Base-by-base conservation (phyloP, 2,888 invertebrate genomes). In the Dioctria rufipes region DNA sequence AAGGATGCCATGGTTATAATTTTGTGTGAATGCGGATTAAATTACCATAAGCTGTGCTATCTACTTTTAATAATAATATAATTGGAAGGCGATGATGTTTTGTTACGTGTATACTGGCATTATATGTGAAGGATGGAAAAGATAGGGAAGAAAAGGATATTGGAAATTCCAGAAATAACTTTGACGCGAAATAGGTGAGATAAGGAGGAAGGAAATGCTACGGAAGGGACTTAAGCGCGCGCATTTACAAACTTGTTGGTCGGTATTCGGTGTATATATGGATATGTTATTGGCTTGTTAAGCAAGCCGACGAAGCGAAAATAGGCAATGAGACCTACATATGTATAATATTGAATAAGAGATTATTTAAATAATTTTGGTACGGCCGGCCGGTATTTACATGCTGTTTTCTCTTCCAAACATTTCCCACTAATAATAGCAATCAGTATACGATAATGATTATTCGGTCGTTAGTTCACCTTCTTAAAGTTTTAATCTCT, bases 241-340 rank as follows among this genome's bases (percentile, higher is more conserved):
- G 84, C 83, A 84, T 83, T 84, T 83, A 81, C 78, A 77, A 80
- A 65, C 60, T 54, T 58, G 73, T 73, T 73, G 69, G 69, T 73
- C 25, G 25, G 25, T 25, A 25, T 25, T 25, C 25, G 25, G 25
- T 25, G 25, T 25, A 25, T 25, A 42, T 60, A 51, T 73, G 77
- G 25, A 25, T 60, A 43, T 60, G 63, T 77, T 77, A 61, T 60
- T 61, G 43, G 46, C 13, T 25, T 43, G 43, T 75, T 63, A 37
- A 39, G 9, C 39, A 42, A 40, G 42, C 73, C 25, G 58, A 25
- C 73, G 60, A 73, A 73, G 73, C 73, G 58, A 54, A 73, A 73
- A 25, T 25, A 73, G 73, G 40, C 25, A 58, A 60, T 37, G 43
- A 66, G 46, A 3, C 43, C 11, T 25, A 4, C 13, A 75, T 40